Percentiles rank a stretch among this genome's conserved stretches.
Evolutionary conservation across 1,140 invertebrate species (phyloP).

Genomic region (Aphidius gifuensis): DNA sequence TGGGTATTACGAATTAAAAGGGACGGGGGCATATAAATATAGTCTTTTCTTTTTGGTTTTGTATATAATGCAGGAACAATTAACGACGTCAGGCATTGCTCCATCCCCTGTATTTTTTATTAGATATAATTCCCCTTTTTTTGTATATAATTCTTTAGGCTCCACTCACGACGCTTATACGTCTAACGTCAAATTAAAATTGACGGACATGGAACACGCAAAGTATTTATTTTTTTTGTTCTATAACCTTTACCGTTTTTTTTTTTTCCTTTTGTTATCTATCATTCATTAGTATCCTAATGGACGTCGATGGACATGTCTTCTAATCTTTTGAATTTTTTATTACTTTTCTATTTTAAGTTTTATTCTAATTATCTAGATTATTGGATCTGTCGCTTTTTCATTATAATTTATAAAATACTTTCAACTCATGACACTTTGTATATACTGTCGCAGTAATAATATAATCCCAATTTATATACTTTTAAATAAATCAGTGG

Average conservation of each 20-base stretch:
- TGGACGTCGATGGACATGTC: conserved; percentile 15
- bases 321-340: conserved; percentile 8
- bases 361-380: neutral
- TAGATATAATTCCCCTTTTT: too few relatives aligned
- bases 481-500: too few relatives aligned
- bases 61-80: conserved; percentile 25
- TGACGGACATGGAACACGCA: conserved; percentile 22
- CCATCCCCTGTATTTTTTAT: too few relatives aligned
- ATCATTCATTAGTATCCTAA: conserved; percentile 7
- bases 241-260: neutral
- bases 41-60: conserved; percentile 4
- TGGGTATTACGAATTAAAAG: too few relatives aligned
- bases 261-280: neutral
- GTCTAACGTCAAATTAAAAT: conserved; percentile 27
- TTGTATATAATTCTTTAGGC: neutral
- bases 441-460: too few relatives aligned
- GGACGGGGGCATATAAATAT: too few relatives aligned
- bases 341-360: neutral
- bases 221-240: conserved; percentile 8
- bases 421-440: too few relatives aligned
- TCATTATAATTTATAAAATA: too few relatives aligned
- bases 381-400: too few relatives aligned
- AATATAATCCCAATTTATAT: too few relatives aligned
- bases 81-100: conserved; percentile 18
- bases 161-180: conserved; percentile 19